Conservation (phyloP, 2,888 invertebrate species). For the Carcina quercana region DNA sequence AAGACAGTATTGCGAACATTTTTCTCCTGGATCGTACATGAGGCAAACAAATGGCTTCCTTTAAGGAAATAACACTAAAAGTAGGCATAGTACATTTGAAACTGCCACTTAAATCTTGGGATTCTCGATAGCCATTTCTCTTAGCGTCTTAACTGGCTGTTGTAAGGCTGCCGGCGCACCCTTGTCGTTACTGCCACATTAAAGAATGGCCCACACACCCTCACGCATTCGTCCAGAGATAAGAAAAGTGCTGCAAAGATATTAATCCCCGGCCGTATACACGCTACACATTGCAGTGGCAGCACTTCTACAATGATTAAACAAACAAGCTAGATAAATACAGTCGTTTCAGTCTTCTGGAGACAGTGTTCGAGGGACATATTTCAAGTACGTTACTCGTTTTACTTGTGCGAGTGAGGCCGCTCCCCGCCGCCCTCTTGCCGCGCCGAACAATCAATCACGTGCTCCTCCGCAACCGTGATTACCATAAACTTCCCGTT, state of each 20-base stretch:
- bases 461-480: conserved; percentile 54
- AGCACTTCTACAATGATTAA: too few relatives aligned
- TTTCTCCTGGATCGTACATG: conserved; percentile 56
- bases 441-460: conserved; percentile 66
- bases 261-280: too few relatives aligned
- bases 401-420: conserved; percentile 22
- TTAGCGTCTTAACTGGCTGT: conserved; percentile 54
- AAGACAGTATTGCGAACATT: conserved; percentile 47
- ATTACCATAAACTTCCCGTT: conserved; percentile 73
- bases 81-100: conserved; percentile 72
- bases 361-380: conserved; percentile 23
- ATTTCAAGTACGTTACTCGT: conserved; percentile 21
- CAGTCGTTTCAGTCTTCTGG: neutral
- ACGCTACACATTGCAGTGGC: too few relatives aligned
- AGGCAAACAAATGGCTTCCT: conserved; percentile 69
- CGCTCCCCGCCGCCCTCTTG: conserved; percentile 30
- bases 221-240: conserved; percentile 13
- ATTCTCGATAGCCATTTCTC: conserved; percentile 68
- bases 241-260: conserved; percentile 11
- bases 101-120: conserved; percentile 71
- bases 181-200: conserved; percentile 47
- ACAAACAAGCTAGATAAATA: too few relatives aligned
- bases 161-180: conserved; percentile 36
- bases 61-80: conserved; percentile 72
- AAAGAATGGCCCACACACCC: conserved; percentile 39